Evolutionary conservation across 1,140 invertebrate species (phyloP).

Genomic region (Caenorhabditis briggsae): DNA sequence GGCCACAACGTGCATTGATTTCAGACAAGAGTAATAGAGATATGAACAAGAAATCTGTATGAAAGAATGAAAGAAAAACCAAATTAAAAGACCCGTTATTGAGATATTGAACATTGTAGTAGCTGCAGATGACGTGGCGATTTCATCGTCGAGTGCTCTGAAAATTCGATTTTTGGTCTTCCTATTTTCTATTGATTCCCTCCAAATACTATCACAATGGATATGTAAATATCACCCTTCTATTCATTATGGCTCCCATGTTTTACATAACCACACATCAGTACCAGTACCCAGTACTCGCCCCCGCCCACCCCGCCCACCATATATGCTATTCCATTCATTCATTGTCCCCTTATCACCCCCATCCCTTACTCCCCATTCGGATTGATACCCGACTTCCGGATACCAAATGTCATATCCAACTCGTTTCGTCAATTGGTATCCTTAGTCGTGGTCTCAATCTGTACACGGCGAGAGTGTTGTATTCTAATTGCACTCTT

Average conservation of each 20-base stretch:
- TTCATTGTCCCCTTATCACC: neutral
- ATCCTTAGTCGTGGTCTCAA: constrained; percentile 45
- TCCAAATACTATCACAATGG: neutral
- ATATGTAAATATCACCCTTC: neutral
- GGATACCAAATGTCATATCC: constrained; percentile 22
- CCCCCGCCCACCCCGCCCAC: neutral
- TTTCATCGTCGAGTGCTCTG: neutral
- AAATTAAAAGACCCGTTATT: no score
- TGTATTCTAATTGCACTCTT: no score
- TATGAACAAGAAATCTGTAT: no score
- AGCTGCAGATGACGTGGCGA: no score
- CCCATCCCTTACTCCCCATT: neutral
- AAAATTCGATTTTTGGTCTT: neutral
- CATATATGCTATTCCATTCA: no score
- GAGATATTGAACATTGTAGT: neutral
- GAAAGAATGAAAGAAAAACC: no score
- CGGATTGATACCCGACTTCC: constrained; percentile 6
- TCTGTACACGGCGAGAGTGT: neutral
- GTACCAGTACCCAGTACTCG: no score
- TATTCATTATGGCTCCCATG: constrained; percentile 6
- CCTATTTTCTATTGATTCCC: no score
- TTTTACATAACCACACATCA: neutral
- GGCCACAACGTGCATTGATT: no score
- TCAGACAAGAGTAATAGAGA: no score
- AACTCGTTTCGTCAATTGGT: constrained; percentile 10